A percentile compares a stretch with the other conserved stretches of the same genome.
Evolutionary conservation across 2,113 vertebrate species (phyloP).

Genomic region (Triplophysa siluroides): DNA sequence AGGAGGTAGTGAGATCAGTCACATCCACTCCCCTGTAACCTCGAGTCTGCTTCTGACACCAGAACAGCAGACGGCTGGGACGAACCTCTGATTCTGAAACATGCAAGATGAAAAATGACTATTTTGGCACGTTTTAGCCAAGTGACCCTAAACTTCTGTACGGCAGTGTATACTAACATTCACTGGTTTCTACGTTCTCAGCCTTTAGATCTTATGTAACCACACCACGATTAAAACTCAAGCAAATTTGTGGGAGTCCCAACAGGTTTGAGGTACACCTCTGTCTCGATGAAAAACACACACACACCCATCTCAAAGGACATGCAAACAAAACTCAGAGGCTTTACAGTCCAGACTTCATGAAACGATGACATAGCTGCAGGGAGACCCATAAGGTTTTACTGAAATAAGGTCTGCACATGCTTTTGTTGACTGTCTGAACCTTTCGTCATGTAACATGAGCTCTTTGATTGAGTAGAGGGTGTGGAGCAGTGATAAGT

Average conservation of each 20-base stretch:
- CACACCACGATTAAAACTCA: too few relatives aligned
- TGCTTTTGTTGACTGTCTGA: slow-evolving; percentile 36
- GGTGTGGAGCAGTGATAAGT: slow-evolving; percentile 35
- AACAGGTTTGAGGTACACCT: too few relatives aligned
- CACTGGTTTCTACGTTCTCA: too few relatives aligned
- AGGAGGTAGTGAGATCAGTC: slow-evolving; percentile 85
- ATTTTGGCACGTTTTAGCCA: too few relatives aligned
- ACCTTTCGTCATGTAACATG: slow-evolving; percentile 43
- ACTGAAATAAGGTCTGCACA: slow-evolving; percentile 37
- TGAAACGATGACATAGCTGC: neutral
- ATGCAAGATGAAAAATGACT: too few relatives aligned
- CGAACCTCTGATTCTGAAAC: slow-evolving; percentile 85
- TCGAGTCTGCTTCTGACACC: slow-evolving; percentile 92
- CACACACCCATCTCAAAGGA: neutral
- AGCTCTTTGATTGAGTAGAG: slow-evolving; percentile 53
- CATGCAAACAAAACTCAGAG: neutral
- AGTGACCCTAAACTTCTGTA: too few relatives aligned
- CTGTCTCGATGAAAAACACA: neutral
- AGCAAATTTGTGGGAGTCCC: too few relatives aligned
- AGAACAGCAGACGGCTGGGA: slow-evolving; percentile 86
- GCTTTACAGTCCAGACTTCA: neutral
- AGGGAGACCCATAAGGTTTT: neutral
- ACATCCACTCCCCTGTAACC: slow-evolving; percentile 83
- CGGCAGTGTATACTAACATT: neutral
- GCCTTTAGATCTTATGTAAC: too few relatives aligned